Percentiles rank a stretch among this genome's conserved stretches.
phyloP scores from a whole-genome alignment of 2,113 vertebrate species.

The Notothenia rossii region DNA sequence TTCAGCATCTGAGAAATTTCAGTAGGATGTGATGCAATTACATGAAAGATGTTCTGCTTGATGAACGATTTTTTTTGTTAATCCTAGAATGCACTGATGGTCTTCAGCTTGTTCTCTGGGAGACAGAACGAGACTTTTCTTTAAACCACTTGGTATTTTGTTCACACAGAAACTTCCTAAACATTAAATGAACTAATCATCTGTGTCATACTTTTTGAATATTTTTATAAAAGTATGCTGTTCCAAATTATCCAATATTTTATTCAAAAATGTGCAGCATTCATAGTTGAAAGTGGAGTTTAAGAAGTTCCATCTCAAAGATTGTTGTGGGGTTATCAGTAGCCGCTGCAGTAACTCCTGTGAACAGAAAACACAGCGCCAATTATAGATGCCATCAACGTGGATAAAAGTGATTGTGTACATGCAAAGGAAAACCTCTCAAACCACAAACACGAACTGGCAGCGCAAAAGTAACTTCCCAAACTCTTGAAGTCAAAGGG shows the following conservation, averaged over 20 bases:
- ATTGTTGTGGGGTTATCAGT: conserved; percentile 63
- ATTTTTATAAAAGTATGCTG: not conserved
- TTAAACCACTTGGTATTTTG: conserved; percentile 13
- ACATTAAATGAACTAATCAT: conserved; percentile 36
- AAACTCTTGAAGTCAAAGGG: conserved; percentile 77
- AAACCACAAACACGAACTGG: conserved; percentile 72
- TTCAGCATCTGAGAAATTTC: conserved; percentile 36
- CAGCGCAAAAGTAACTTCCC: conserved; percentile 72
- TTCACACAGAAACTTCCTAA: conserved; percentile 22
- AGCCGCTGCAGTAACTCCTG: conserved; percentile 42
- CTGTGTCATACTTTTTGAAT: conserved; percentile 16
- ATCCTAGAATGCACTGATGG: conserved; percentile 9
- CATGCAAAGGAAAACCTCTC: conserved; percentile 66
- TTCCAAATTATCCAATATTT: conserved; percentile 1
- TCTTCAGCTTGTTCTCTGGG: not conserved
- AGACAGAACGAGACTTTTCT: not conserved
- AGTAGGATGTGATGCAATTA: conserved; percentile 58
- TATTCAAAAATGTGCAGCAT: not conserved
- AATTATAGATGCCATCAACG: conserved; percentile 73
- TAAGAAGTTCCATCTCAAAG: conserved; percentile 53
- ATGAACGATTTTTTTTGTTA: conserved; percentile 38
- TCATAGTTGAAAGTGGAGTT: conserved; percentile 55
- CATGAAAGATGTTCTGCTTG: conserved; percentile 60
- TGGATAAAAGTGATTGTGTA: conserved; percentile 67
- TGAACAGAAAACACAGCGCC: conserved; percentile 64